These are phyloP conservation scores for Chiridota heheva DNA, from an alignment of 35 echinoderm and acorn worm genomes.

Conservation along the genomic window DNA sequence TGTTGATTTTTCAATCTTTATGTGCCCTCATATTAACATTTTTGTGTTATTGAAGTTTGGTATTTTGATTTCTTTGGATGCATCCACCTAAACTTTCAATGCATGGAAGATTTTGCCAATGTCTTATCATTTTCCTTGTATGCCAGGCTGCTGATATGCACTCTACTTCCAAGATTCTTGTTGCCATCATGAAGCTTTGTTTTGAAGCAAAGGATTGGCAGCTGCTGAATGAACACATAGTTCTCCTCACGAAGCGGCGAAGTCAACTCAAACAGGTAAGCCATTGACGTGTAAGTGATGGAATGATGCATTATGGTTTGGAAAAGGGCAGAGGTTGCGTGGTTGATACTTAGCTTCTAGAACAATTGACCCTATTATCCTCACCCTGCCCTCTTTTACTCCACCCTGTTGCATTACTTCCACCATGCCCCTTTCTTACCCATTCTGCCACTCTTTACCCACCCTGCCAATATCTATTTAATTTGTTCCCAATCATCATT, in stretches of 20 bases:
- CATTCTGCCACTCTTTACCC: too few relatives aligned
- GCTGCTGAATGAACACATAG: constrained; percentile 84
- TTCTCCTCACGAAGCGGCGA: constrained; percentile 84
- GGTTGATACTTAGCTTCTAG: neutral
- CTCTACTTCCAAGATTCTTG: constrained; percentile 81
- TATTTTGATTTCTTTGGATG: too few relatives aligned
- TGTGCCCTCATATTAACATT: too few relatives aligned
- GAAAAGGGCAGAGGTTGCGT: neutral
- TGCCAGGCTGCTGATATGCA: constrained; percentile 95
- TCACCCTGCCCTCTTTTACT: too few relatives aligned
- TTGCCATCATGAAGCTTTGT: constrained; percentile 84
- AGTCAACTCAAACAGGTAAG: constrained; percentile 96
- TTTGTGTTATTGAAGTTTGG: too few relatives aligned
- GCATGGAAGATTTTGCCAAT: neutral
- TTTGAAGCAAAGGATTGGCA: constrained; percentile 82
- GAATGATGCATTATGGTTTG: neutral
- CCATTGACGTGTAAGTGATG: neutral
- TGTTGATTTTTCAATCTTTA: too few relatives aligned
- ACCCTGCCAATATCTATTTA: too few relatives aligned
- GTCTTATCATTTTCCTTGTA: constrained; percentile 6
- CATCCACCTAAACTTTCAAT: neutral
- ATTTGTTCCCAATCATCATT: too few relatives aligned
- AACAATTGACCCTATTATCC: neutral
- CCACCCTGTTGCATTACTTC: too few relatives aligned
- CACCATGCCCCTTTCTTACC: too few relatives aligned